Conservation (phyloP, 2,888 invertebrate species). For the Choristoneura rosaceana region DNA sequence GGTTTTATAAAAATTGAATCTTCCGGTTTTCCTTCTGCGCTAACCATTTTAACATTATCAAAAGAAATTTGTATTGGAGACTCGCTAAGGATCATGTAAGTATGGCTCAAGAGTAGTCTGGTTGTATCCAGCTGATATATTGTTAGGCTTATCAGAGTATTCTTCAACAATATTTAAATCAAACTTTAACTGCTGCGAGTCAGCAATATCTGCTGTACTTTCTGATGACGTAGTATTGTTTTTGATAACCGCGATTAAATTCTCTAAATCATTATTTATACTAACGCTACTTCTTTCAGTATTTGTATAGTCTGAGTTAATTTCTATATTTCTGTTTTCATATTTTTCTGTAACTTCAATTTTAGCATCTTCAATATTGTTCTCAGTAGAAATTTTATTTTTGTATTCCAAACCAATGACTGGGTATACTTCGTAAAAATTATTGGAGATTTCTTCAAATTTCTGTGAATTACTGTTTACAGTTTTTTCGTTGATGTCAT, state of each 20-base stretch:
- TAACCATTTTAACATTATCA: too few species aligned
- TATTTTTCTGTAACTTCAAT: neutral
- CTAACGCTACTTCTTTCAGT: neutral
- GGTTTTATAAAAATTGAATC: neutral
- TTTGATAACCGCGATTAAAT: neutral
- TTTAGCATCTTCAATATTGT: neutral
- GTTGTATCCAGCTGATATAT: neutral
- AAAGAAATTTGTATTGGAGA: neutral
- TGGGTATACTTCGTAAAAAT: conserved; percentile 3
- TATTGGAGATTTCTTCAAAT: neutral
- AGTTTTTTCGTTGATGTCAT: neutral
- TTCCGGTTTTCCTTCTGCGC: conserved; percentile 1
- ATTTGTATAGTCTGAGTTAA: neutral
- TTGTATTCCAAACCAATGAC: neutral
- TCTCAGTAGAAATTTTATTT: neutral
- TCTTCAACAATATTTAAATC: neutral
- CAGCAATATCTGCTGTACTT: neutral
- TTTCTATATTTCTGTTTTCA: neutral
- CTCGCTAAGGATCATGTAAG: neutral
- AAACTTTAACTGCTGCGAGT: neutral
- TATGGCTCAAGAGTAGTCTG: neutral
- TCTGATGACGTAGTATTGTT: neutral
- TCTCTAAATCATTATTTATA: neutral
- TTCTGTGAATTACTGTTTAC: neutral
- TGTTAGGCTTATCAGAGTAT: neutral